Evolutionary conservation across 2,113 vertebrate species (phyloP).

Genomic region (Rattus rattus): DNA sequence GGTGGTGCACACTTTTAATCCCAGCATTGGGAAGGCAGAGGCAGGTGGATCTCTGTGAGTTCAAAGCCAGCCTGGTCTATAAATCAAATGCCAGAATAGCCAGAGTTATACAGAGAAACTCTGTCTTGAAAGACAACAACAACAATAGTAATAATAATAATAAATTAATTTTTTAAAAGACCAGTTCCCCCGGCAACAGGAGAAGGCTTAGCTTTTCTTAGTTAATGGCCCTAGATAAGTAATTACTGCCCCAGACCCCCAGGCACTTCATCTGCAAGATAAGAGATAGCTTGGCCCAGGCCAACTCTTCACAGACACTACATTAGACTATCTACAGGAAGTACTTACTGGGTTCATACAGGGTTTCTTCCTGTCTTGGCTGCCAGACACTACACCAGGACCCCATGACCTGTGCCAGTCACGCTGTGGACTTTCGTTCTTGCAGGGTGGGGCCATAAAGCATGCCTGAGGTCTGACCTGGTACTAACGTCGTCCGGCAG

Average conservation of each 20-base stretch:
- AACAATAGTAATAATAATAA: no score
- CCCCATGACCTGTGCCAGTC: rapidly evolving
- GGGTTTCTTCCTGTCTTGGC: not conserved
- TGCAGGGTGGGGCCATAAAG: not conserved
- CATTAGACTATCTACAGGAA: not conserved
- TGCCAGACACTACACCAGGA: not conserved
- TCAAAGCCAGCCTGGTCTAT: not conserved
- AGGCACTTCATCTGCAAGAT: not conserved
- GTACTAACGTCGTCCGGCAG: not conserved
- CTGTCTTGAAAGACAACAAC: not conserved
- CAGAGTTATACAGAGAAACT: not conserved
- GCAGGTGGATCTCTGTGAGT: not conserved
- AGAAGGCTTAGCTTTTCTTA: not conserved
- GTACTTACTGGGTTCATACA: not conserved
- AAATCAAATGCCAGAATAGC: not conserved
- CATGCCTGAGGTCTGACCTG: conserved; percentile 66
- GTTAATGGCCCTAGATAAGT: not conserved
- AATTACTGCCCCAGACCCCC: not conserved
- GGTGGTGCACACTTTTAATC: not conserved
- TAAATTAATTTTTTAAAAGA: not conserved
- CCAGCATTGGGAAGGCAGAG: not conserved
- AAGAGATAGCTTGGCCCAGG: not conserved
- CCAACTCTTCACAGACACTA: not conserved
- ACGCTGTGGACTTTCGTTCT: not conserved
- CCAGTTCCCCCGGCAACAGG: not conserved